These are phyloP conservation scores for Oegoconia quadripuncta DNA, from an alignment of 2,888 invertebrate genomes.

Conservation along the genomic window DNA sequence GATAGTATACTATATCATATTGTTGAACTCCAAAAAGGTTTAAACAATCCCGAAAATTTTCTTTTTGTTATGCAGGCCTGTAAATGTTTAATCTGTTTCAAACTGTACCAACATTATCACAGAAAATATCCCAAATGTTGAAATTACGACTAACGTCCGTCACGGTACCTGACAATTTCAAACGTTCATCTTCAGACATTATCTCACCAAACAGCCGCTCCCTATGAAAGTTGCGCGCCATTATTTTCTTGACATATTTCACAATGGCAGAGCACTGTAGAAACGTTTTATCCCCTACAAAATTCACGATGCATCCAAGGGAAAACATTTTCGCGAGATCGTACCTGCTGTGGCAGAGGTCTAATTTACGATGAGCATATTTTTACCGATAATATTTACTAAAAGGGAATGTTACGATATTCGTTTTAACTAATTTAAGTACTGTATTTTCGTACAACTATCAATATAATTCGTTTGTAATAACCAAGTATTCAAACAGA, in stretches of 20 bases:
- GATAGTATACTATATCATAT: no score
- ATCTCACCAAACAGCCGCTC: conserved; percentile 37
- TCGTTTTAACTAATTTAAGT: no score
- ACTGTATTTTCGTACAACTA: neutral
- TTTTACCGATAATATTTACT: conserved; percentile 4
- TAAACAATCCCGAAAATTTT: no score
- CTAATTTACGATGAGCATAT: conserved; percentile 10
- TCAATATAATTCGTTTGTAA: no score
- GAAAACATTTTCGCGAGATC: conserved; percentile 20
- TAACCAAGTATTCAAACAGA: no score
- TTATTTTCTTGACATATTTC: conserved; percentile 69
- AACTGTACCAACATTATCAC: neutral
- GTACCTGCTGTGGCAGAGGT: conserved; percentile 5
- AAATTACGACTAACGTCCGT: conserved; percentile 18
- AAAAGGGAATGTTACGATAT: no score
- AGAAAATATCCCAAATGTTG: neutral
- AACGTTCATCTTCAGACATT: conserved; percentile 37
- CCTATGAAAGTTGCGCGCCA: conserved; percentile 40
- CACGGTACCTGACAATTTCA: conserved; percentile 21
- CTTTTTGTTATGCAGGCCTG: no score
- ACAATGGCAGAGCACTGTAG: conserved; percentile 41
- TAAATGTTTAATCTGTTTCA: no score
- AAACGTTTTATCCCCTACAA: conserved; percentile 40
- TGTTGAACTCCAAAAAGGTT: no score
- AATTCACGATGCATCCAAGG: conserved; percentile 40